Evolutionary conservation across 2,113 vertebrate species (phyloP).

Genomic region (Ptychochromis oligacanthus): DNA sequence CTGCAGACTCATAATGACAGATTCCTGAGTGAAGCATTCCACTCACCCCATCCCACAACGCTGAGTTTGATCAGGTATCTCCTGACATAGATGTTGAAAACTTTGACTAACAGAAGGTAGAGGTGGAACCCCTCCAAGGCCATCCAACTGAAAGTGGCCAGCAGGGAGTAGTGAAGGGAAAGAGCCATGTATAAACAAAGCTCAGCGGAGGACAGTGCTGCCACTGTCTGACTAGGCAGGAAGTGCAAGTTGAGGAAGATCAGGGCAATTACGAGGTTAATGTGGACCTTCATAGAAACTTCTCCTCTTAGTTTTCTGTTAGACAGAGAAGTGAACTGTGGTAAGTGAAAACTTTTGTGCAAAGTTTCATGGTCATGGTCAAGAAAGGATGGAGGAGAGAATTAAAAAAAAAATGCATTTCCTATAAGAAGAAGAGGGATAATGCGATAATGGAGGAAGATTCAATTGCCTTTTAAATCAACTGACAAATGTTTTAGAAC

Average conservation of each 20-base stretch:
- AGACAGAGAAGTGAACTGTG: not conserved
- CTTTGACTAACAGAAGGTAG: too few species aligned
- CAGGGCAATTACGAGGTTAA: constrained; percentile 59
- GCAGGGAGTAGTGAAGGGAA: constrained; percentile 69
- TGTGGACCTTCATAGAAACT: constrained; percentile 61
- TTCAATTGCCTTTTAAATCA: not conserved
- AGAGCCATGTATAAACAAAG: constrained; percentile 55
- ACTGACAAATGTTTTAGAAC: not conserved
- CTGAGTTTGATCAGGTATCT: too few species aligned
- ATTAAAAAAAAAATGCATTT: not conserved
- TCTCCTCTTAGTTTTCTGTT: constrained; percentile 42
- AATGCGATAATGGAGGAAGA: too few species aligned
- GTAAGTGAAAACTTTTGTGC: not conserved
- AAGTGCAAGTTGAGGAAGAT: constrained; percentile 68
- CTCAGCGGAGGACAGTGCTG: not conserved
- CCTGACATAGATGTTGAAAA: too few species aligned
- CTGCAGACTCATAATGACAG: too few species aligned
- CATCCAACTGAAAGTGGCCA: constrained; percentile 73
- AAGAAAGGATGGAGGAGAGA: too few species aligned
- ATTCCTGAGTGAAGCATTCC: too few species aligned
- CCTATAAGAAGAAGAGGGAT: too few species aligned
- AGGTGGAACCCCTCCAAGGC: too few species aligned
- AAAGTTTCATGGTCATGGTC: not conserved
- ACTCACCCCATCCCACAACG: too few species aligned
- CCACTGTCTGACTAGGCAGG: constrained; percentile 28